phyloP scores from a whole-genome alignment of 2,888 invertebrate genomes.

The Antheraea assamensis region DNA sequence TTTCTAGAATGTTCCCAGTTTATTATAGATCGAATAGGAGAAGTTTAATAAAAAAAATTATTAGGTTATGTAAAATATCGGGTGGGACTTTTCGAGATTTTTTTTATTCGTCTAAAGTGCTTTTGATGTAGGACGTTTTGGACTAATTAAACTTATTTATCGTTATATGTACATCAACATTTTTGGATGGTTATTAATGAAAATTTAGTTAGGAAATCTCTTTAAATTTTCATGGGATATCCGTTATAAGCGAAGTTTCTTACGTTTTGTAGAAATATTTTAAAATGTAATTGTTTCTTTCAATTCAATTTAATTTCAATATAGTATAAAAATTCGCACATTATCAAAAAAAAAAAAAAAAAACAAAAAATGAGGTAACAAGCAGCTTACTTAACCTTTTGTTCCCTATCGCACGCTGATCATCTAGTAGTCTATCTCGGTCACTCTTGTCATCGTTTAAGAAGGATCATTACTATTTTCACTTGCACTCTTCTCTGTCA shows the following conservation, averaged over 20 bases:
- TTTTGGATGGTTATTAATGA: too few species aligned
- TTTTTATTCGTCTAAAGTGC: neutral
- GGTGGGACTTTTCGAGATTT: neutral
- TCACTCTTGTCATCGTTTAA: neutral
- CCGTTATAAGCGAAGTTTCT: too few species aligned
- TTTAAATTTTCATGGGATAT: neutral
- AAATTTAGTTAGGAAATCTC: neutral
- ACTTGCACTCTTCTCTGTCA: too few species aligned
- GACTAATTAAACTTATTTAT: too few species aligned
- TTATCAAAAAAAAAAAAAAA: too few species aligned
- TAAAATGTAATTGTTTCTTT: too few species aligned
- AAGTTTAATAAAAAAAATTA: slow-evolving; percentile 1
- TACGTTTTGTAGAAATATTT: neutral
- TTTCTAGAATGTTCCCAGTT: slow-evolving; percentile 36
- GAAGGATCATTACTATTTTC: too few species aligned
- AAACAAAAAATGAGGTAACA: neutral
- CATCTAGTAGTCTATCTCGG: neutral
- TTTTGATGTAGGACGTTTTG: neutral
- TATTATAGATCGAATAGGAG: slow-evolving; percentile 5
- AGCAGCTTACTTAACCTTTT: neutral
- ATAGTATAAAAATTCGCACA: too few species aligned
- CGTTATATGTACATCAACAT: too few species aligned
- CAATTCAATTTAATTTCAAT: too few species aligned
- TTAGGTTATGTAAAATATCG: neutral
- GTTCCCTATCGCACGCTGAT: neutral